phyloP scores from a whole-genome alignment of 2,888 invertebrate genomes.

The Sisyra nigra region DNA sequence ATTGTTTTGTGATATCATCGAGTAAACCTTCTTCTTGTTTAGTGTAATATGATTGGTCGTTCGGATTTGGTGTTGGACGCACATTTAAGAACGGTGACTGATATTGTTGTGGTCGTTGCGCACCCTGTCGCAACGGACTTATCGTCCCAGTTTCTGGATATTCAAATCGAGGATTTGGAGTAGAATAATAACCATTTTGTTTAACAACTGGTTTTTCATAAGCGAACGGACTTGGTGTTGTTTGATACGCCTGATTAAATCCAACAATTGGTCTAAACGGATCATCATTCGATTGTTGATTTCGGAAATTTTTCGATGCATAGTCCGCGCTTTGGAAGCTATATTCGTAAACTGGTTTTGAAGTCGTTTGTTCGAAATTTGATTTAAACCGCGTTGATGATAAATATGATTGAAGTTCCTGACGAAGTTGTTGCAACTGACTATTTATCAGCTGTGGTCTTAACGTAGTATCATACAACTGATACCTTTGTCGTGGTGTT shows the following conservation, averaged over 20 bases:
- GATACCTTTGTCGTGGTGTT: constrained; percentile 14
- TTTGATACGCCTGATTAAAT: constrained; percentile 22
- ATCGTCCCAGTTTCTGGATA: constrained; percentile 21
- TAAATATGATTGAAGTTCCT: constrained; percentile 43
- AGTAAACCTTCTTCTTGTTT: constrained; percentile 47
- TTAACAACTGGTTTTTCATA: background rate
- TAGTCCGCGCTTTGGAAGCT: constrained; percentile 48
- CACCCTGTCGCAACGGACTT: constrained; percentile 20
- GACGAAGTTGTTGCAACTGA: constrained; percentile 47
- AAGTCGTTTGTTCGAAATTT: constrained; percentile 13
- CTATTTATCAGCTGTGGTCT: constrained; percentile 41
- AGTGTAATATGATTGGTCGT: constrained; percentile 46
- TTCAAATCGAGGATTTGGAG: constrained; percentile 9
- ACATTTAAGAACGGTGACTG: constrained; percentile 16
- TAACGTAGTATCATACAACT: constrained; percentile 17
- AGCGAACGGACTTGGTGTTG: constrained; percentile 24
- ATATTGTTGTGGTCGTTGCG: constrained; percentile 17
- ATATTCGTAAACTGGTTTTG: constrained; percentile 53
- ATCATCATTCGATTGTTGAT: constrained; percentile 31
- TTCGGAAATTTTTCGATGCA: constrained; percentile 27
- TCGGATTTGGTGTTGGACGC: constrained; percentile 35
- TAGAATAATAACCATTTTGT: constrained; percentile 20
- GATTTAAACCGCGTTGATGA: constrained; percentile 24
- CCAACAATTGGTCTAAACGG: constrained; percentile 46
- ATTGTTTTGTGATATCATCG: constrained; percentile 58